Evolutionary conservation across 2,113 vertebrate genomes (phyloP).

Genomic region (Oryzias celebensis): DNA sequence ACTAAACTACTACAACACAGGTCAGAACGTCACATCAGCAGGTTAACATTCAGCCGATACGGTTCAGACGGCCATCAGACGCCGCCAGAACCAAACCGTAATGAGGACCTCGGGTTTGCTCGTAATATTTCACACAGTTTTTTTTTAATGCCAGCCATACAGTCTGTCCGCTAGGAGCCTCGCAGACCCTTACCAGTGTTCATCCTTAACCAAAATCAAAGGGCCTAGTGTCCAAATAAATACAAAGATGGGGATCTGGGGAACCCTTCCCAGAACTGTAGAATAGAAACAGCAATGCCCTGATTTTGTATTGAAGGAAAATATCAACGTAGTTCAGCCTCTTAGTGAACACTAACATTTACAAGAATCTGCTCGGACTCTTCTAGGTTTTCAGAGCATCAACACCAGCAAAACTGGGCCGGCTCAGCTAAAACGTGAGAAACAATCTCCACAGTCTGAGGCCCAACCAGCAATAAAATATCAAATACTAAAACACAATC

Average conservation of each 20-base stretch:
- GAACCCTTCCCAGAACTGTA: slow-evolving; percentile 53
- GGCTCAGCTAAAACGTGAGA: slow-evolving; percentile 32
- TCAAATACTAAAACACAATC: slow-evolving; percentile 74
- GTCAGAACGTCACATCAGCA: slow-evolving; percentile 69
- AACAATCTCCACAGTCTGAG: slow-evolving; percentile 60
- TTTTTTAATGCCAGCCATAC: slow-evolving; percentile 57
- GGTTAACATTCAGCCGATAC: slow-evolving; percentile 75
- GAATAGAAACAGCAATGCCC: slow-evolving; percentile 59
- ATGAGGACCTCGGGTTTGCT: slow-evolving; percentile 11
- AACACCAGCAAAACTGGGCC: slow-evolving; percentile 54
- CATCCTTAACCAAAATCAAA: slow-evolving; percentile 31
- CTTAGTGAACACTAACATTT: slow-evolving; percentile 64
- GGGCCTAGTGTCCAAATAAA: slow-evolving; percentile 51
- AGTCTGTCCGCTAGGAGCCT: slow-evolving; percentile 59
- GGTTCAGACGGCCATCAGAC: slow-evolving; percentile 59
- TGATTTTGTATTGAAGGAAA: slow-evolving; percentile 35
- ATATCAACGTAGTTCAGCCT: slow-evolving; percentile 48
- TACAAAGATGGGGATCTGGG: slow-evolving; percentile 39
- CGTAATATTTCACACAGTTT: slow-evolving; percentile 20
- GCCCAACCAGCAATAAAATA: slow-evolving; percentile 68
- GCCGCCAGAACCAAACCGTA: slow-evolving; percentile 35
- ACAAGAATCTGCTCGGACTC: slow-evolving; percentile 59
- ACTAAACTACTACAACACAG: slow-evolving; percentile 61
- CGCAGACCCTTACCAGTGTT: slow-evolving; percentile 50
- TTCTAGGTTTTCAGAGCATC: slow-evolving; percentile 64